These are phyloP conservation scores for Campylomormyrus tamandua DNA, from an alignment of 2,113 vertebrate genomes.

Conservation along the genomic window DNA sequence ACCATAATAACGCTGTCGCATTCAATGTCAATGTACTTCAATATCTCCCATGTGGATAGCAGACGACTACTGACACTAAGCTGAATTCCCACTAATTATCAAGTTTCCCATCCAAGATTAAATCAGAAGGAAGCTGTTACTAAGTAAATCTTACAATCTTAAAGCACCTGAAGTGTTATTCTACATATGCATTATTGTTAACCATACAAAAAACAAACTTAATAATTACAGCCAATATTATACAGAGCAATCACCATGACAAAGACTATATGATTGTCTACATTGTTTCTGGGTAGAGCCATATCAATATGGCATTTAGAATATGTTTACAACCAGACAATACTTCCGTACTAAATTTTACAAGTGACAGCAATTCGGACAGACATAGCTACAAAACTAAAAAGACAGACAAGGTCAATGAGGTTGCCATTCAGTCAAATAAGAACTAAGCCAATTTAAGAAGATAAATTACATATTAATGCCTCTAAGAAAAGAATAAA, in stretches of 20 bases:
- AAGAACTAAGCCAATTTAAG: conserved; percentile 20
- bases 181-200: not conserved
- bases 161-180: not conserved
- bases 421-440: not conserved
- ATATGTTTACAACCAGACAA: not conserved
- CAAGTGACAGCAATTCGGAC: not conserved
- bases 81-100: not conserved
- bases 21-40: not conserved
- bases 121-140: too few species aligned
- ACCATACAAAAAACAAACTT: not conserved
- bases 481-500: conserved; percentile 19
- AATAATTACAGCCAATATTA: not conserved
- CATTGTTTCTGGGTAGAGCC: not conserved
- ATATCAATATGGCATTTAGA: not conserved
- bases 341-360: not conserved
- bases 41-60: not conserved
- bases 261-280: not conserved
- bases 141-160: not conserved
- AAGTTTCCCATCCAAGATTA: not conserved
- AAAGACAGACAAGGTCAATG: not conserved
- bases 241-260: not conserved
- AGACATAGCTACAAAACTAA: not conserved
- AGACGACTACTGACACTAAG: not conserved
- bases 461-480: conserved; percentile 45
- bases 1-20: not conserved